Evolutionary conservation across 2,888 invertebrate genomes (phyloP), one percentile per base, ranked within the genome.

Genomic region (Latrodectus elegans): DNA sequence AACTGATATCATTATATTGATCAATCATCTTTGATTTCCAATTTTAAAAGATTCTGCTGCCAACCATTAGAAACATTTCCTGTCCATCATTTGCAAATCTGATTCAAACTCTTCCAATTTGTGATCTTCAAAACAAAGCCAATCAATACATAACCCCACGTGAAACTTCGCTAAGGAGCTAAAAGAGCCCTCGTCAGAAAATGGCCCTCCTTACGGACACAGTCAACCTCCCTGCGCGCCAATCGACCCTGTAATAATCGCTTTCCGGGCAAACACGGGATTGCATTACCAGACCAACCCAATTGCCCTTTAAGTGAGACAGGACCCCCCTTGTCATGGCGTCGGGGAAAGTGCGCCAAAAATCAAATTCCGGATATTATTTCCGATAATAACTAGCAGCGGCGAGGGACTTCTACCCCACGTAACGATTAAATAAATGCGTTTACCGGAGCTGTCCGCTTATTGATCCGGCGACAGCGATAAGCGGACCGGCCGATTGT

Each of bases 381-480:
- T 80, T 80, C 64, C 64, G 72, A 73, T 81, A 81, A 73, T 52
- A 81, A 73, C 72, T 67, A n/a, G 49, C 67, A 49, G 53, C 71
- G 9, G 71, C 22, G 12, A 55, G 55, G 22, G 22, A 22, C 22
- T 22, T 22, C 55, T 55, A 11, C 12, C 55, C 55, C 15, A 55
- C 55, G 15, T 55, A 55, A 55, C 70, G 82, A 74, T 82, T 73
- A 82, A 82, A 73, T 73, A 79, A 85, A 22, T 73, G 79, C 73
- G 68, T 79, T 78, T 74, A 74, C 51, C 79, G 84, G 74, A 70
- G 78, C 78, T 68, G 74, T 79, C 79, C 74, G 73, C 60, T 75
- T 84, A 85, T 79, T 79, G 85, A 85, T 85, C 73, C 85, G 26
- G 68, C 73, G 73, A 26, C 15, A 55, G 65, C 53, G 73, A 49